Evolutionary conservation across 2,113 vertebrate genomes (phyloP).

Genomic region (Motacilla tschutschensis): DNA sequence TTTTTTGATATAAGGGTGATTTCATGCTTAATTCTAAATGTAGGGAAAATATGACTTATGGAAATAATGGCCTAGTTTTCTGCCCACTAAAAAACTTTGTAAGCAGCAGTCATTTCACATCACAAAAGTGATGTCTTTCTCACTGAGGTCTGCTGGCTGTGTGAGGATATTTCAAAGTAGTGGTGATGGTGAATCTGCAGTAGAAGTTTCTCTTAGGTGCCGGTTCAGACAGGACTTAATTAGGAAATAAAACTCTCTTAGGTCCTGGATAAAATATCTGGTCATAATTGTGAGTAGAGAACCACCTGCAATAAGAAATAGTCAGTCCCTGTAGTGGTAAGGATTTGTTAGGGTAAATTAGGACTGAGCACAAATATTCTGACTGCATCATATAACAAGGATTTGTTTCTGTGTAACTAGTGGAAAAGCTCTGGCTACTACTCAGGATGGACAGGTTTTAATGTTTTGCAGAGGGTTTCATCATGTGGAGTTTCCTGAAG

Average conservation of each 20-base stretch:
- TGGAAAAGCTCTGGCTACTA: not conserved
- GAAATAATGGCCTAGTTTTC: not conserved
- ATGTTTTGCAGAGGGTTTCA: not conserved
- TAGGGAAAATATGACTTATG: not conserved
- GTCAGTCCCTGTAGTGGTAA: fast-evolving
- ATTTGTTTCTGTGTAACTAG: not conserved
- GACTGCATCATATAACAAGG: no score
- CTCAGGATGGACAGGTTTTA: not conserved
- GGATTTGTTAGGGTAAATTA: not conserved
- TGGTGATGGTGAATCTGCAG: fast-evolving
- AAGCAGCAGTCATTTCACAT: not conserved
- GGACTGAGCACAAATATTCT: not conserved
- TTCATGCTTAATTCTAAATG: not conserved
- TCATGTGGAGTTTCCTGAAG: not conserved
- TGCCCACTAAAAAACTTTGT: not conserved
- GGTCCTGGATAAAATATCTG: not conserved
- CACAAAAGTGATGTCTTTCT: not conserved
- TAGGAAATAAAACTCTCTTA: not conserved
- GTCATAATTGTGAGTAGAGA: not conserved
- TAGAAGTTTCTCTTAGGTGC: not conserved
- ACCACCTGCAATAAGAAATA: not conserved
- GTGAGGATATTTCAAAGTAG: not conserved
- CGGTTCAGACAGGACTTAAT: not conserved
- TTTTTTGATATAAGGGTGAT: not conserved
- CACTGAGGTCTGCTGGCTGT: not conserved